Evolutionary conservation across 1,140 invertebrate species (phyloP).

Genomic region (Eumeta japonica): DNA sequence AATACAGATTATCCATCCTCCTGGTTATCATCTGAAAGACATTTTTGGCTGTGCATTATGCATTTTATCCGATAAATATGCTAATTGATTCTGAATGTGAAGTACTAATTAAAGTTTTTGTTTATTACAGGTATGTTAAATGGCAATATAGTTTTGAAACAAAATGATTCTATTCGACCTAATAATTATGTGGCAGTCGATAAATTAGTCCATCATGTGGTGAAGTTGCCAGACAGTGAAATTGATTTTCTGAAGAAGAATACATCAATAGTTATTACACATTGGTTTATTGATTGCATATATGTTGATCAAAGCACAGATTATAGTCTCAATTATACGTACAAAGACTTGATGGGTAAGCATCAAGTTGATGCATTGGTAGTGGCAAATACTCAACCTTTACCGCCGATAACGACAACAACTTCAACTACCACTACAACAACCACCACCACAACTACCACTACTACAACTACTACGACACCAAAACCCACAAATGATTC

Average conservation of each 20-base stretch:
- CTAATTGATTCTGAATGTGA: too few relatives aligned
- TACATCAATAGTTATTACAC: constrained; percentile 64
- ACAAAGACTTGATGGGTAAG: constrained; percentile 59
- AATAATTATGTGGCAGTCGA: constrained; percentile 64
- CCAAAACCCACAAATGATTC: constrained; percentile 20
- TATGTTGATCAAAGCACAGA: constrained; percentile 66
- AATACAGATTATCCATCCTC: too few relatives aligned
- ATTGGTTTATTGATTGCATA: constrained; percentile 77
- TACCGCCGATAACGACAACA: constrained; percentile 61
- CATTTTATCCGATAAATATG: too few relatives aligned
- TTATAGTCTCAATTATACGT: constrained; percentile 63
- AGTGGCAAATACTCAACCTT: constrained; percentile 64
- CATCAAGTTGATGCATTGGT: constrained; percentile 70
- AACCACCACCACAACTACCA: constrained; percentile 51
- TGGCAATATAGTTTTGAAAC: constrained; percentile 63
- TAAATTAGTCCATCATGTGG: constrained; percentile 57
- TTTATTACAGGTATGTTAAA: constrained; percentile 61
- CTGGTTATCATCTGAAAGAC: too few relatives aligned
- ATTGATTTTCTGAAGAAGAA: constrained; percentile 60
- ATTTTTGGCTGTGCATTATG: too few relatives aligned
- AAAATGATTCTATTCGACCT: constrained; percentile 59
- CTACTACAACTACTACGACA: constrained; percentile 33
- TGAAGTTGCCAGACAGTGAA: constrained; percentile 63
- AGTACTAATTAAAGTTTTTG: too few relatives aligned
- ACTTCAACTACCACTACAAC: constrained; percentile 59